phyloP scores from a whole-genome alignment of 23 tunicate species.

The Trididemnum clinides region DNA sequence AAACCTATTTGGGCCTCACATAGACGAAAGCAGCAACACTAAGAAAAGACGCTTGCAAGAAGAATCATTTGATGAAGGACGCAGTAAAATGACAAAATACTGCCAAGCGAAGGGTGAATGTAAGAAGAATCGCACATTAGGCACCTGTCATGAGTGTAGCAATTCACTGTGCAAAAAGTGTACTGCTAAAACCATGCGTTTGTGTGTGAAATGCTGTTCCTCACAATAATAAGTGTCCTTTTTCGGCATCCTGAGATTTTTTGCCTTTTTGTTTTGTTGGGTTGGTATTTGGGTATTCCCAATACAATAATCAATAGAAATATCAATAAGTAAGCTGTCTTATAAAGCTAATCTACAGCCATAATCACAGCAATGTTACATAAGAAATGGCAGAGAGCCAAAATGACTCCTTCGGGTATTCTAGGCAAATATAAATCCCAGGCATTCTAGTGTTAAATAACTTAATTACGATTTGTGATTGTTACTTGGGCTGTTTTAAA shows the following conservation, averaged over 20 bases:
- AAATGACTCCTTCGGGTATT: conserved; percentile 31
- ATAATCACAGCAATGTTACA: conserved; percentile 5
- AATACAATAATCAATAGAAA: background rate
- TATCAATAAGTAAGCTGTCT: background rate
- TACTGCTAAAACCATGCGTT: background rate
- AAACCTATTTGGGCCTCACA: conserved; percentile 1
- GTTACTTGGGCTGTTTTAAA: too few species aligned
- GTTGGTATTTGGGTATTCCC: background rate
- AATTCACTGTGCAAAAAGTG: conserved; percentile 22
- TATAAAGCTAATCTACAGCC: background rate
- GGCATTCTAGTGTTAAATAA: conserved; percentile 29
- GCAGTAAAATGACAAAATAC: conserved; percentile 7
- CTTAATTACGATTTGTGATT: too few species aligned
- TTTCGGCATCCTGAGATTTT: background rate
- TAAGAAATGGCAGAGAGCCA: background rate
- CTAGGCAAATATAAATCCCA: background rate
- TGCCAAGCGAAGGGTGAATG: conserved; percentile 7
- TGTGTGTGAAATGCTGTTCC: background rate
- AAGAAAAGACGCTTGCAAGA: conserved; percentile 12
- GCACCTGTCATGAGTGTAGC: conserved; percentile 6
- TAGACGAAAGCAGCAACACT: conserved; percentile 2
- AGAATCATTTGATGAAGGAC: background rate
- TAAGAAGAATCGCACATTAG: background rate
- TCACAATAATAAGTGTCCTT: background rate
- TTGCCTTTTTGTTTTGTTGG: background rate